A percentile compares a stretch with the other conserved stretches of the same genome.
Evolutionary conservation across 2,113 vertebrate genomes (phyloP).

Genomic region (Sinocyclocheilus grahami): DNA sequence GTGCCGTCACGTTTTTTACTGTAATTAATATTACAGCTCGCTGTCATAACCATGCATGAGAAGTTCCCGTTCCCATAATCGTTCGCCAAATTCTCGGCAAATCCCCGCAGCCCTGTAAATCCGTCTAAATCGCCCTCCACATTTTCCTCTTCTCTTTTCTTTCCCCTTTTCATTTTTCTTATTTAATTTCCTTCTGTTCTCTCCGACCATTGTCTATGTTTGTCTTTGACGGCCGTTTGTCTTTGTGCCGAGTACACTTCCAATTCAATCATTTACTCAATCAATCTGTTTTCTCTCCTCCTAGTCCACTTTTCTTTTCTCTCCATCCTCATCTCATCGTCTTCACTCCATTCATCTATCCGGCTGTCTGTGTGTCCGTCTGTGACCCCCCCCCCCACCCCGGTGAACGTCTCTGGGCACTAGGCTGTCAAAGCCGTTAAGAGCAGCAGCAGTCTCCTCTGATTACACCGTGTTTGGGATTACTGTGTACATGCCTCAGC

Average conservation of each 20-base stretch:
- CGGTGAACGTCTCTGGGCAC: background rate
- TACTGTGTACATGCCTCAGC: conserved; percentile 70
- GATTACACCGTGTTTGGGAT: conserved; percentile 73
- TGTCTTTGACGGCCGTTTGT: conserved; percentile 12
- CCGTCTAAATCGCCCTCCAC: conserved; percentile 60
- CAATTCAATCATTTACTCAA: conserved; percentile 12
- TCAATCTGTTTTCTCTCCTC: background rate
- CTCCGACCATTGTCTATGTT: background rate
- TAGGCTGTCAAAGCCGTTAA: conserved; percentile 57
- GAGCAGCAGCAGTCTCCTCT: conserved; percentile 65
- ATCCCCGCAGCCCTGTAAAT: conserved; percentile 67
- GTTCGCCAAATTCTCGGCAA: conserved; percentile 71
- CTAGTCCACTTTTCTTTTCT: conserved; percentile 17
- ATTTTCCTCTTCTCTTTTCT: conserved; percentile 27
- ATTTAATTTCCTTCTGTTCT: conserved; percentile 44
- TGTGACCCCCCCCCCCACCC: background rate
- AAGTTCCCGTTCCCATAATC: conserved; percentile 74
- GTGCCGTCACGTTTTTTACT: conserved; percentile 56
- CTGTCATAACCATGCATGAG: conserved; percentile 70
- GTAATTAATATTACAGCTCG: conserved; percentile 79
- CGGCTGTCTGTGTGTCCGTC: conserved; percentile 45
- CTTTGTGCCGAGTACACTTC: conserved; percentile 9
- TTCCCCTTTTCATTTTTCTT: conserved; percentile 7
- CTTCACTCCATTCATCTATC: conserved; percentile 9
- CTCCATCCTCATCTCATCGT: conserved; percentile 7